Conservation (phyloP, 2,113 vertebrate genomes). For the Heterotilapia buettikoferi region DNA sequence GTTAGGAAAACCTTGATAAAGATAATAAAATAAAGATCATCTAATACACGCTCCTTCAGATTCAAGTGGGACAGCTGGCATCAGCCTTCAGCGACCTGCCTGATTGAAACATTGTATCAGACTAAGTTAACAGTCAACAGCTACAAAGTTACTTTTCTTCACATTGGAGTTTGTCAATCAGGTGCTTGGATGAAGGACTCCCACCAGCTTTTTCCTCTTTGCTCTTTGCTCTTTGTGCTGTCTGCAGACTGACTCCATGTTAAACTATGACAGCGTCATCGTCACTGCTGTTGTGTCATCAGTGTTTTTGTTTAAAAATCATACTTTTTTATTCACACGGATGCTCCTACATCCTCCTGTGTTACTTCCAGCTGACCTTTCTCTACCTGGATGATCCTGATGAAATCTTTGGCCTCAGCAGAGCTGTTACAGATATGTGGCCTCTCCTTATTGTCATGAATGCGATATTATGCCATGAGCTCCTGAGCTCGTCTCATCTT, state of each 20-base stretch:
- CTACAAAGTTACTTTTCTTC: not conserved
- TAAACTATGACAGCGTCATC: not conserved
- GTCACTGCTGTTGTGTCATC: not conserved
- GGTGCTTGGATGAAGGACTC: not conserved
- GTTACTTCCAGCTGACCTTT: not conserved
- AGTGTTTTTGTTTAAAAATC: not conserved
- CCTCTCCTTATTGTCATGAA: not conserved
- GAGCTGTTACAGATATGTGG: not conserved
- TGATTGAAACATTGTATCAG: not conserved
- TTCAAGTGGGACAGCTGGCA: not conserved
- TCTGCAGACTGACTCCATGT: not conserved
- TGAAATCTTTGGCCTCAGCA: not conserved
- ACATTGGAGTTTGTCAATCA: fast-evolving
- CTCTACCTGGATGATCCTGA: not conserved
- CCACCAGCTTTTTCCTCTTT: not conserved
- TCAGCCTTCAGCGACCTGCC: not conserved
- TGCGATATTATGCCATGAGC: not conserved
- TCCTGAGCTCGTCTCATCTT: not conserved
- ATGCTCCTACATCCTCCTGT: not conserved
- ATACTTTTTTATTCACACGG: not conserved
- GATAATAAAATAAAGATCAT: not conserved
- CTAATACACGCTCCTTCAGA: not conserved
- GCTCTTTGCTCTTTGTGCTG: not conserved
- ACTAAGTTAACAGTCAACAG: not conserved
- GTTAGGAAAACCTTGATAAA: not conserved